Conservation (phyloP, 2,888 invertebrate species). For the Noctua fimbriata region DNA sequence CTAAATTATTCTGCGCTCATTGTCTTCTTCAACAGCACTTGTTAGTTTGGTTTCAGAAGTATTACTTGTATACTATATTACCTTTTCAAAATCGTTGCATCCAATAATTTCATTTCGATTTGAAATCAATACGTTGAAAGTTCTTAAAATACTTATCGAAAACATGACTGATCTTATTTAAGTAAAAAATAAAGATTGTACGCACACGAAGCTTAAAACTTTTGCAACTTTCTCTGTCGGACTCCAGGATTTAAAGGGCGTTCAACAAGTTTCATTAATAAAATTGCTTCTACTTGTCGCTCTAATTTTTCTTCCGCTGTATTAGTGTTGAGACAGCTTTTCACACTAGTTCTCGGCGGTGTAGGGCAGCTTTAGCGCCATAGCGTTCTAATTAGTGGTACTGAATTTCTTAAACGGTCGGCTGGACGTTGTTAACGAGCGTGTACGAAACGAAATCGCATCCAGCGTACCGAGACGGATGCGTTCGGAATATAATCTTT, state of each 20-base stretch:
- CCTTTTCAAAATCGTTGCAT: not conserved
- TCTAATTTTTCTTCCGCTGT: slow-evolving; percentile 68
- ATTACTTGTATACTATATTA: not conserved
- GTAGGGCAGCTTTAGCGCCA: slow-evolving; percentile 55
- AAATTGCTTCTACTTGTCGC: slow-evolving; percentile 65
- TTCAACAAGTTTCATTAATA: slow-evolving; percentile 59
- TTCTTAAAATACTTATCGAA: slow-evolving; percentile 5
- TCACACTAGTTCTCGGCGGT: slow-evolving; percentile 53
- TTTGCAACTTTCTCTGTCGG: slow-evolving; percentile 65
- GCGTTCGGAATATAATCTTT: slow-evolving; percentile 81
- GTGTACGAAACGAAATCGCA: slow-evolving; percentile 77
- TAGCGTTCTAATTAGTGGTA: slow-evolving; percentile 61
- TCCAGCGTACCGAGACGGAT: slow-evolving; percentile 78
- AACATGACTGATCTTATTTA: slow-evolving; percentile 28
- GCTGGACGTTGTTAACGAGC: slow-evolving; percentile 73
- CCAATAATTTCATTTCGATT: not conserved
- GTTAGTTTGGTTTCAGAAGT: not conserved
- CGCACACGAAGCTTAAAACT: slow-evolving; percentile 42
- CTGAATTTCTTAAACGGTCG: slow-evolving; percentile 64
- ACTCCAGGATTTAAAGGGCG: slow-evolving; percentile 70
- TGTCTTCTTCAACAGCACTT: not conserved
- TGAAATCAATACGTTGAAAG: slow-evolving; percentile 10
- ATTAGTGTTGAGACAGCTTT: slow-evolving; percentile 47
- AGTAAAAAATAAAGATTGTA: slow-evolving; percentile 37
- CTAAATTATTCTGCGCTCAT: not conserved